Conservation (phyloP, 2,113 vertebrate species). For the Orientallactaga bullata region DNA sequence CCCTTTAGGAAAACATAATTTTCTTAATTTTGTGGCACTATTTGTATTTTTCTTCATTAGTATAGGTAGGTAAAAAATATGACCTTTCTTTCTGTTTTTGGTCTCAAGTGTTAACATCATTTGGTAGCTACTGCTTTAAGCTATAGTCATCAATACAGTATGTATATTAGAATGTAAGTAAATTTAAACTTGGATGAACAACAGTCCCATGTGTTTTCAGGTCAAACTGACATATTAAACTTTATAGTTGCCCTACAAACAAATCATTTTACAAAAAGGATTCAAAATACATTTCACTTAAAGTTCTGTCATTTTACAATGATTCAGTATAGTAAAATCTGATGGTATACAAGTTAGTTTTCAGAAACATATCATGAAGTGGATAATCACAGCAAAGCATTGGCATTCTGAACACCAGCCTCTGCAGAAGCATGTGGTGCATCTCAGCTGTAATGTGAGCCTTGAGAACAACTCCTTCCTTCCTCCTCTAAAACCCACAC, state of each 20-base stretch:
- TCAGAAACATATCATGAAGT: constrained; percentile 33
- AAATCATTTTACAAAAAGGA: constrained; percentile 48
- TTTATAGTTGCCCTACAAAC: constrained; percentile 4
- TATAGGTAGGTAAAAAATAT: constrained; percentile 5
- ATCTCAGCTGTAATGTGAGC: constrained; percentile 5
- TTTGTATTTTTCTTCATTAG: constrained; percentile 40
- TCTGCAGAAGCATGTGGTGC: constrained; percentile 39
- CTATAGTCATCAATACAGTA: constrained; percentile 33
- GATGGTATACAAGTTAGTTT: constrained; percentile 37
- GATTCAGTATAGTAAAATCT: constrained; percentile 49
- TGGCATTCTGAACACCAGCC: constrained; percentile 7
- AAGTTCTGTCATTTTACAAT: constrained; percentile 60
- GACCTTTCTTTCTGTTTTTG: neutral
- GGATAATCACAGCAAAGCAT: neutral
- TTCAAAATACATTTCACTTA: constrained; percentile 51
- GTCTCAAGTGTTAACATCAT: neutral
- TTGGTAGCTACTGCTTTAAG: constrained; percentile 30
- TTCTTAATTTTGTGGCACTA: constrained; percentile 55
- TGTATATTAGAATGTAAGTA: neutral
- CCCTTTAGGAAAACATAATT: constrained; percentile 25
- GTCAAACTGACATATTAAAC: constrained; percentile 48
- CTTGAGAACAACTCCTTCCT: neutral
- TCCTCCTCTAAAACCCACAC: neutral
- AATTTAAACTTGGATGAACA: constrained; percentile 43
- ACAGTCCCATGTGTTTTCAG: constrained; percentile 52